Evolutionary conservation across 2,888 invertebrate species (phyloP).

Genomic region (Orthonychiurus folsomi): DNA sequence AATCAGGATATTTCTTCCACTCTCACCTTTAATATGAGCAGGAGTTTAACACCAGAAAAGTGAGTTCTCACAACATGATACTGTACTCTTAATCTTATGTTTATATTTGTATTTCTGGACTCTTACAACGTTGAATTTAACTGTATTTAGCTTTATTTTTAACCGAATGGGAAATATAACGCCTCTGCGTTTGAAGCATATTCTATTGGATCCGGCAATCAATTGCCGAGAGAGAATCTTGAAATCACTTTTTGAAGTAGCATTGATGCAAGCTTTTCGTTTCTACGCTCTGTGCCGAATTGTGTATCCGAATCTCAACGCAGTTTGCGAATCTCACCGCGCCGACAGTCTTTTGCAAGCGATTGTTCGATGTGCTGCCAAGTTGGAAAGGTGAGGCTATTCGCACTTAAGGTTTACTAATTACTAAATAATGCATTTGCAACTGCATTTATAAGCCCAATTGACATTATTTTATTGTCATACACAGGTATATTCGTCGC

Average conservation of each 20-base stretch:
- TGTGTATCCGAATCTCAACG: constrained; percentile 17
- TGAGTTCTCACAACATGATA: constrained; percentile 13
- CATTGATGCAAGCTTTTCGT: constrained; percentile 25
- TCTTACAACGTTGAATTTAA: too few relatives aligned
- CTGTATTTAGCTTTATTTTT: constrained; percentile 29
- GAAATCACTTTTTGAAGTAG: constrained; percentile 24
- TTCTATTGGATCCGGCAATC: constrained; percentile 25
- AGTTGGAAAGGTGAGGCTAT: neutral
- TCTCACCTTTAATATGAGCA: constrained; percentile 17
- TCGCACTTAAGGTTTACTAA: neutral
- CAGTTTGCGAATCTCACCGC: constrained; percentile 10
- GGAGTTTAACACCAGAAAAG: constrained; percentile 18
- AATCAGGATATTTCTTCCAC: constrained; percentile 27
- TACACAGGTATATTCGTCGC: constrained; percentile 1
- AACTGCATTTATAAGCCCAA: neutral
- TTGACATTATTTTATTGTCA: neutral
- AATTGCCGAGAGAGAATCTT: constrained; percentile 28
- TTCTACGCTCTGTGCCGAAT: constrained; percentile 34
- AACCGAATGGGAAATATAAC: constrained; percentile 19
- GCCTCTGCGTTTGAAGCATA: constrained; percentile 20
- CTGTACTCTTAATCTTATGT: too few relatives aligned
- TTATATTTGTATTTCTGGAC: too few relatives aligned
- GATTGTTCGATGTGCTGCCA: neutral
- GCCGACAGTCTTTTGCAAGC: neutral
- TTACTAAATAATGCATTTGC: constrained; percentile 2